Evolutionary conservation across 2,113 vertebrate genomes (phyloP), one percentile per base, ranked within the genome.

Genomic region (Xiphophorus couchianus): DNA sequence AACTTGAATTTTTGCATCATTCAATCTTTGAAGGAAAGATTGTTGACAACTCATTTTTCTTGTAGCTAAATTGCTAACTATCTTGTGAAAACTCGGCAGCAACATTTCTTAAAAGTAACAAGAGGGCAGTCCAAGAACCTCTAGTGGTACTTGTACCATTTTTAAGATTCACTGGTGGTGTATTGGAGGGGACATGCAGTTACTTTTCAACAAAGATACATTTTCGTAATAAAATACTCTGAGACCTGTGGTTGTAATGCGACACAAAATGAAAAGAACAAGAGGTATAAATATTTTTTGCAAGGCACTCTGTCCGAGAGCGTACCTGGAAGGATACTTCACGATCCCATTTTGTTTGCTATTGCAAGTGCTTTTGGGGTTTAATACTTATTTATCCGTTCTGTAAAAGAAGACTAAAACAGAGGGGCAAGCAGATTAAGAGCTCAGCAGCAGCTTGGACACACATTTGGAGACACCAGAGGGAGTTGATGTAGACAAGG

Each of bases 351-450:
- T 75, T 69, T 68, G 54, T 84, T 82, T 83, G 67, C 48, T 61
- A 39, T 84, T 84, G 69, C 11, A 76, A 75, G 62, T 37, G 78
- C 64, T 62, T 83, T 66, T 2, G 68, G 66, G 81, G 60, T 51
- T 51, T 79, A 81, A 74, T 64, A 64, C 83, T 83, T 86, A 75
- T 86, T 89, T 82, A 80, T 86, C 69, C 19, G 0, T 76, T 84
- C 81, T 73, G 65, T 61, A 75, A 81, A 68, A 73, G 66, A 83
- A 66, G 82, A 60, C 72, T 54, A 39, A 58, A 25, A 82, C 28
- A 25, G 58, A 67, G 6, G 74, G 37, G 54, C 51, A 27, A 51
- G 44, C 44, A 58, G 73, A 68, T 69, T 68, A 82, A 74, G 75
- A 74, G 81, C 83, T 80, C 74, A 72, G 58, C 76, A 28, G 80